Evolutionary conservation across 1,140 invertebrate genomes (phyloP), one percentile per base, ranked within the genome.

Genomic region (Himalopsyche phryganea): DNA sequence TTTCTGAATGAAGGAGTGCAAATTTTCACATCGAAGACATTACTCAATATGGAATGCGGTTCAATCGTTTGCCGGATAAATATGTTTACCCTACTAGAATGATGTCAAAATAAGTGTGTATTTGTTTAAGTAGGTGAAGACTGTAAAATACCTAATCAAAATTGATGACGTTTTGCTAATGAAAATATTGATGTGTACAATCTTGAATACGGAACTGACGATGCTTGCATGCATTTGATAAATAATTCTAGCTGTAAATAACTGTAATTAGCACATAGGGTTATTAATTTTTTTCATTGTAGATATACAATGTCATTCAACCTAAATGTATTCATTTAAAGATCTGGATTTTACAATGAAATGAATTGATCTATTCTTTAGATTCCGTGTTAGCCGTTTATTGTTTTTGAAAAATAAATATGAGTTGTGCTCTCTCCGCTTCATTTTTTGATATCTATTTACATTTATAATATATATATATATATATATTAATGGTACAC

Each of bases 81-180:
- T 55, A 48, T 50, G 55, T 55, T 63, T 50, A 52, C 55, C 60
- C 60, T 63, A 58, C 55, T 63, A 63, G 46, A 42, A 58, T 42
- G 52, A 55, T 57, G 53, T 61, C 60, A 61, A 50, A 53, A 55
- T 56, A 61, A 44, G 52, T 52, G 46, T 57, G 40, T 52, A 47
- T 50, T 53, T 52, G 36, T 57, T 36, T 42, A 50, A 52, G 50
- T 63, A 63, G 61, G 53, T 50, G 42, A 63, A 63, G 61, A 63
- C 61, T 63, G 61, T 58, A 55, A 40, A 47, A 58, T 54, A 54
- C 9, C 23, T 28, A 3, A 28, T 28, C 23, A 28, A 42, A 23
- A 15, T 45, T 54, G 36, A 54, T 20, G 28, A 20, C n/a, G 28
- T 40, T 9, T 36, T 50, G 33, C 38, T 50, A 19, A 50, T 50